Conservation (phyloP, 1,140 invertebrate species). For the Nebria ingens region DNA sequence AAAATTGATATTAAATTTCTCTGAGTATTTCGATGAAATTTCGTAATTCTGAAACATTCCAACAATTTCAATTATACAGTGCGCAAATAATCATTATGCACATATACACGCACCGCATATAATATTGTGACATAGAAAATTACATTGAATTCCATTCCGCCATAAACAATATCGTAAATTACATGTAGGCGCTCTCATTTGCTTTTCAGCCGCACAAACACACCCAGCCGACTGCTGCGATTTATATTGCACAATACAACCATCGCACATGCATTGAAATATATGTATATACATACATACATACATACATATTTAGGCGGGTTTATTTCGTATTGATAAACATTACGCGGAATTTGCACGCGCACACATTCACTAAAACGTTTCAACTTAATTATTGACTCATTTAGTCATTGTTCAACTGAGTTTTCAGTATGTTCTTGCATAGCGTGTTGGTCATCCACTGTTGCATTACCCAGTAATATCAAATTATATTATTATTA, state of each 20-base stretch:
- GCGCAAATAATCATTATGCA: background rate
- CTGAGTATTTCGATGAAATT: too few species aligned
- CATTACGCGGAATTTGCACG: background rate
- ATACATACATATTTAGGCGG: slow-evolving; percentile 1
- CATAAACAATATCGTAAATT: background rate
- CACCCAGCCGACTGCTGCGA: slow-evolving; percentile 1
- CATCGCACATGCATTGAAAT: background rate
- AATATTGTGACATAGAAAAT: slow-evolving; percentile 4
- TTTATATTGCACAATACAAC: background rate
- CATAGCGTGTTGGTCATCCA: too few species aligned
- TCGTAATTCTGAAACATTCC: background rate
- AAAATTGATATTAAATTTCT: too few species aligned
- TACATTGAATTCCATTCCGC: slow-evolving; percentile 1
- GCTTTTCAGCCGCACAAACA: too few species aligned
- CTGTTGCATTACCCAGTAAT: too few species aligned
- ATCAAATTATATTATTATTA: too few species aligned
- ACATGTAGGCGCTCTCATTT: background rate
- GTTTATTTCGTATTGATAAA: slow-evolving; percentile 9
- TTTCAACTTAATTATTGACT: background rate
- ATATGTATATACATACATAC: too few species aligned
- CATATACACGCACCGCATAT: background rate
- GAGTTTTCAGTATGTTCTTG: too few species aligned
- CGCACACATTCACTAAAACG: background rate
- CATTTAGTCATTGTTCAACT: too few species aligned
- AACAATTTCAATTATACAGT: slow-evolving; percentile 1